Conservation (phyloP, 2,888 invertebrate species). For the Altica lythri region DNA sequence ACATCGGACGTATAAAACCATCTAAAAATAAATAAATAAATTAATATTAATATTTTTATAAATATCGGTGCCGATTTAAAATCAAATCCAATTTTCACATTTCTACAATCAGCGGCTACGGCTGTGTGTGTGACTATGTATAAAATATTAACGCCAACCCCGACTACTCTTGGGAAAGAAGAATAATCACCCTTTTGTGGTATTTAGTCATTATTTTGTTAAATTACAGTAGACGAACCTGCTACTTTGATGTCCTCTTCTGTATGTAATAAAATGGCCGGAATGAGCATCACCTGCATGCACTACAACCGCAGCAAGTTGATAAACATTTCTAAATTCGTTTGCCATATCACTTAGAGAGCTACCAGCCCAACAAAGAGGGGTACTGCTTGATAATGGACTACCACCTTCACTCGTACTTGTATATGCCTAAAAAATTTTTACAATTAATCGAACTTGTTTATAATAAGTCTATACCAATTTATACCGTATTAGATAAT, state of each 20-base stretch:
- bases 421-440: constrained; percentile 48
- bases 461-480: background rate
- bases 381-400: constrained; percentile 59
- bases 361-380: constrained; percentile 52
- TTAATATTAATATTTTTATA: background rate
- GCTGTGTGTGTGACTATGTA: no score
- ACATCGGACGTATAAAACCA: constrained; percentile 91
- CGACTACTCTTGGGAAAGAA: no score
- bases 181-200: no score
- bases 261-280: constrained; percentile 94
- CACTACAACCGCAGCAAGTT: constrained; percentile 83
- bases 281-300: constrained; percentile 89
- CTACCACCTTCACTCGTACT: constrained; percentile 63
- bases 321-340: constrained; percentile 68
- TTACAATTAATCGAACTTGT: constrained; percentile 4
- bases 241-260: constrained; percentile 68
- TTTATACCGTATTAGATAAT: constrained; percentile 49
- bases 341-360: constrained; percentile 53
- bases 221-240: no score
- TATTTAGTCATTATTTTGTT: no score
- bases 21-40: constrained; percentile 55
- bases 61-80: no score
- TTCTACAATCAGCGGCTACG: no score
- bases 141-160: no score
- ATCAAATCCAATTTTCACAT: no score